Evolutionary conservation across 2,888 invertebrate species (phyloP), one percentile per base, ranked within the genome.

Genomic region (Scaptomyza polygonia): DNA sequence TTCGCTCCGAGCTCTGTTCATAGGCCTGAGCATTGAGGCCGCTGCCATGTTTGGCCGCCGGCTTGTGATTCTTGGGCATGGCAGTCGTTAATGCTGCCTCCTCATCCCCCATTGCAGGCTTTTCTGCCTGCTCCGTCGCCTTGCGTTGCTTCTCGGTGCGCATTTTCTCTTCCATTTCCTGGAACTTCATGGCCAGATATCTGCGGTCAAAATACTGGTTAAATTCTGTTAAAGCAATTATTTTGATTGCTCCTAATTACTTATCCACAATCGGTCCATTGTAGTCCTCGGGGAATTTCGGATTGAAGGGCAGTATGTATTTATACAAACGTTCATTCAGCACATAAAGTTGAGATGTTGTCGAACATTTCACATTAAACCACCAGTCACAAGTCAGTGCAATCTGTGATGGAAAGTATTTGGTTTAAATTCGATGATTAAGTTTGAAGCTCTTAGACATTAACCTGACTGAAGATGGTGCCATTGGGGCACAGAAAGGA

Each of bases 331-430:
- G 94, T 91, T 97, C 97, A 85, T 97, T 97, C 5, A 97, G 93
- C 3, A 97, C 97, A 90, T 97, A 97, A 0, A 96, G 93, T 90
- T 97, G 97, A 0, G 96, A 93, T 0, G 97, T 97, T 12, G 95
- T 94, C 27, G 96, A 94, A 90, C 97, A 97, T 84, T 96, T 95
- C 0, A 97, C 97, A 90, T 97, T 97, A 92, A 96, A 97, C 97
- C 97, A 97, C 97, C 97, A 97, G 90, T 97, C 97, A 88, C 97
- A 97, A 0, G 97, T 97, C 43, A 97, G 92, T 0, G 95, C 96
- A 12, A 96, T 96, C 92, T 92, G 2, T 29, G 1, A 12, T 14
- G 12, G 16, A 52, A 29, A 3, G n/a, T 1, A 3, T 18, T 45
- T 45, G 21, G 7, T 39, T 47, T 14, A 29, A 14, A 14, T 5